Base-by-base conservation (phyloP, 1,140 invertebrate species). In the Ceratoteleas bidentatus region DNA sequence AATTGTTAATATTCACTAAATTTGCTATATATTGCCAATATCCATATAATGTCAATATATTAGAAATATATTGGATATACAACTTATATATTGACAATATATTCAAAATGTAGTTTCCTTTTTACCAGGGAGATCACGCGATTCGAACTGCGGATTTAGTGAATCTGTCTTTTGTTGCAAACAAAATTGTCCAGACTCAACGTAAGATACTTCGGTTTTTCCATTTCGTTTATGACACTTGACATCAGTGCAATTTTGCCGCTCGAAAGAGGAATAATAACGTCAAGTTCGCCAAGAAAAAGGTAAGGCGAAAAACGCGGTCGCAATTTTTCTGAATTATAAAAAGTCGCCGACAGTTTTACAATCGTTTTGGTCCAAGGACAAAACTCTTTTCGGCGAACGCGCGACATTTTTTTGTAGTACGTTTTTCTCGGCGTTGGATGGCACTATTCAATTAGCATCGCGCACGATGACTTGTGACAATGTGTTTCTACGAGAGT, bases 201-300 rank as follows among this genome's bases (percentile, higher is more conserved):
- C 73, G 77, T 73, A 82, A 82, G 79, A 82, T 82, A 82, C 72
- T 52, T 74, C n/a, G n/a, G n/a, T n/a, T n/a, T n/a, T n/a, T n/a
- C n/a, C n/a, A n/a, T n/a, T 45, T 36, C 34, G 34, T n/a, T 9
- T 72, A 81, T 81, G 58, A 81, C 78, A 82, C 65, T 86, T 74
- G 85, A 75, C 81, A 13, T 32, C 49, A 34, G 8, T 47, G 14
- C 8, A 10, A 62, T 65, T 62, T 54, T 57, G 38, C 43, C 38
- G 33, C 56, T 50, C 24, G 14, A 24, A 49, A 38, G 38, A 47
- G 14, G 36, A 52, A 58, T 52, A 47, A 47, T n/a, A 49, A 74
- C 45, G 38, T 50, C 0, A 58, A 40, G 61, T 60, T 70, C 57
- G 43, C 33, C n/a, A 53, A 73, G 38, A 56, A 73, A 54, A 62